A percentile compares a stretch with the other conserved stretches of the same genome.
phyloP scores from a whole-genome alignment of 2,888 invertebrate genomes.

The Liodrosophila aerea region DNA sequence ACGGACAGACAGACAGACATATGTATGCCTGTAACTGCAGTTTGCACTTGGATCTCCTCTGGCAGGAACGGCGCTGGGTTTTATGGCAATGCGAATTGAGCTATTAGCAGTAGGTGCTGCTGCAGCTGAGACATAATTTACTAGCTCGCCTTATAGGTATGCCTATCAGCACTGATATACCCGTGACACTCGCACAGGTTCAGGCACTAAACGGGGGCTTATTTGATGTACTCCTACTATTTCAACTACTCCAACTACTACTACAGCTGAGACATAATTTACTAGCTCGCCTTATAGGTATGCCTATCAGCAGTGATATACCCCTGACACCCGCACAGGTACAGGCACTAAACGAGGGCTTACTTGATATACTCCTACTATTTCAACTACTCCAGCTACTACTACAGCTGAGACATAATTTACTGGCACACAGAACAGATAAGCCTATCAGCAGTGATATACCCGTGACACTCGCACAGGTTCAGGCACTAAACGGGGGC shows the following conservation, averaged over 20 bases:
- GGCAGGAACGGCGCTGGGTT: conserved; percentile 38
- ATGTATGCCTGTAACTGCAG: conserved; percentile 35
- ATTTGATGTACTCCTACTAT: too few species aligned
- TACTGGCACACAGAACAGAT: background rate
- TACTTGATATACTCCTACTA: too few species aligned
- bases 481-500: background rate
- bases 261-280: conserved; percentile 5
- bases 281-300: background rate
- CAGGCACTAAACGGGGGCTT: background rate
- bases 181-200: background rate
- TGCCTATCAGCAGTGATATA: background rate
- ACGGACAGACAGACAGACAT: conserved; percentile 27
- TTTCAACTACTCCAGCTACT: too few species aligned
- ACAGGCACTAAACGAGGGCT: background rate
- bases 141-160: background rate
- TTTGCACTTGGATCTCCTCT: conserved; percentile 6
- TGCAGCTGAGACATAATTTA: conserved; percentile 5
- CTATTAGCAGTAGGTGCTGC: conserved; percentile 64
- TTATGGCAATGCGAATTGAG: conserved; percentile 66
- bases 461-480: background rate
- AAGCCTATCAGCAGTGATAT: background rate
- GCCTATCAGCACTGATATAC: background rate
- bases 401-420: too few species aligned
- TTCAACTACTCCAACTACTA: too few species aligned
- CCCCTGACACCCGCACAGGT: background rate